Base-by-base conservation (phyloP, 2,113 vertebrate genomes). In the Meriones unguiculatus region DNA sequence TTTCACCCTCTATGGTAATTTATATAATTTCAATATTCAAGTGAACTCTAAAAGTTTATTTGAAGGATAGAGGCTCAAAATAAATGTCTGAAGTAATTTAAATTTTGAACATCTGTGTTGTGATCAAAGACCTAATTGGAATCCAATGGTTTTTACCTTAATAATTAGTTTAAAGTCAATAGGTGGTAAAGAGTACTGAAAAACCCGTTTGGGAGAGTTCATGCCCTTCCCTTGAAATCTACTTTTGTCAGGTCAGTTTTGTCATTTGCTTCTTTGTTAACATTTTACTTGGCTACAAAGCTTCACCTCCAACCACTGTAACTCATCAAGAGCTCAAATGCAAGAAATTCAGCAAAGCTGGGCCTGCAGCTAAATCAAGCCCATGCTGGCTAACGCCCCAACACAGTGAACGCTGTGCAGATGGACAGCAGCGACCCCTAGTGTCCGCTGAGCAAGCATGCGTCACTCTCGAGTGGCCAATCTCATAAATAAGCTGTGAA, bases 21-120 rank as follows among this genome's bases (percentile, higher is more conserved):
- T 35, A 46, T 78, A 64, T 0, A 67, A 94, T 89, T 95, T 94
- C 88, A 90, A 76, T 72, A 92, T 87, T 76, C 64, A 67, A 90
- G 30, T 88, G 80, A 86, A 86, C 28, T 72, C 89, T 92, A 81
- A 92, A 96, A n/a, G 5, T 54, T 96, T 30, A 76, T 88, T 92
- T 94, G 57, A 5, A 80, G 12, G 78, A 0, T 52, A 92, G 14
- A 94, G 10, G 38, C 50, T 90, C 17, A 94, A 82, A 84, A 13
- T 90, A 87, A 76, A 86, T 80, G 0, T 89, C 75, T 32, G 10
- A 92, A 81, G 15, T 25, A 70, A 86, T 94, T 80, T 89, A 92
- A 54, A 85, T 92, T 90, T 90, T 94, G 84, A 35, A 65, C 88
- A 72, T 59, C 1, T 46, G 1, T 69, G 5, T 72, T 95, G 88